A percentile compares a stretch with the other conserved stretches of the same genome.
Evolutionary conservation across 2,888 invertebrate species (phyloP).

Genomic region (Zhuqinia jingwanae): DNA sequence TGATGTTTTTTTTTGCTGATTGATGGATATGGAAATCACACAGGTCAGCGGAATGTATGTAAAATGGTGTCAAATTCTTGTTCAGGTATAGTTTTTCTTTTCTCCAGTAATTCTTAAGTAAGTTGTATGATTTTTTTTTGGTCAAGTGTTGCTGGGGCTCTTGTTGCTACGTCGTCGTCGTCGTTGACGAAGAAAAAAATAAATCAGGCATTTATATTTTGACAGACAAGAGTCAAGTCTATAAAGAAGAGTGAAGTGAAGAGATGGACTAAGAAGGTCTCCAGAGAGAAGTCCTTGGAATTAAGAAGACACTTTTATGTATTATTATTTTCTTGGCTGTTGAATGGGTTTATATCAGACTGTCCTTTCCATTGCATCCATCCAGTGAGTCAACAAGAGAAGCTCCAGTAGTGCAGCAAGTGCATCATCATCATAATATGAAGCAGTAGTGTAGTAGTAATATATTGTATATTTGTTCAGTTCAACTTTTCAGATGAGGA

Average conservation of each 20-base stretch:
- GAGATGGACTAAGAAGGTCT: too few relatives aligned
- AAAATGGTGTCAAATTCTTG: not conserved
- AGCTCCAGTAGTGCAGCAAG: constrained; percentile 3
- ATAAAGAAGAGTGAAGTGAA: not conserved
- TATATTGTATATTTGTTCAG: not conserved
- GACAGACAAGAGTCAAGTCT: not conserved
- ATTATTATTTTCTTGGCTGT: not conserved
- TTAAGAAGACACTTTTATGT: constrained; percentile 1
- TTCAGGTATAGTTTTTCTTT: constrained; percentile 8
- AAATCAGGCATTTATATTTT: not conserved
- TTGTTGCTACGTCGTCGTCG: too few relatives aligned
- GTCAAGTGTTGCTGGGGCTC: too few relatives aligned
- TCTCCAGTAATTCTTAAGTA: too few relatives aligned
- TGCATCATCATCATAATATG: too few relatives aligned
- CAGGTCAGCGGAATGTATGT: too few relatives aligned
- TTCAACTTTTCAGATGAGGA: not conserved
- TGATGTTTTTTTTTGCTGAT: too few relatives aligned
- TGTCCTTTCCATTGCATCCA: too few relatives aligned
- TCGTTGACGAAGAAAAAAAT: too few relatives aligned
- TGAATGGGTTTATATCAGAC: not conserved
- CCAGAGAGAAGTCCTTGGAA: constrained; percentile 28
- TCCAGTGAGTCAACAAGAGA: not conserved
- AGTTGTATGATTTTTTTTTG: too few relatives aligned
- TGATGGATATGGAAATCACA: too few relatives aligned
- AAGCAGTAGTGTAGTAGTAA: too few relatives aligned